A percentile compares a stretch with the other conserved stretches of the same genome.
Conservation (phyloP, 2,797 vertebrate species). For the Toxotes lorentzi region DNA sequence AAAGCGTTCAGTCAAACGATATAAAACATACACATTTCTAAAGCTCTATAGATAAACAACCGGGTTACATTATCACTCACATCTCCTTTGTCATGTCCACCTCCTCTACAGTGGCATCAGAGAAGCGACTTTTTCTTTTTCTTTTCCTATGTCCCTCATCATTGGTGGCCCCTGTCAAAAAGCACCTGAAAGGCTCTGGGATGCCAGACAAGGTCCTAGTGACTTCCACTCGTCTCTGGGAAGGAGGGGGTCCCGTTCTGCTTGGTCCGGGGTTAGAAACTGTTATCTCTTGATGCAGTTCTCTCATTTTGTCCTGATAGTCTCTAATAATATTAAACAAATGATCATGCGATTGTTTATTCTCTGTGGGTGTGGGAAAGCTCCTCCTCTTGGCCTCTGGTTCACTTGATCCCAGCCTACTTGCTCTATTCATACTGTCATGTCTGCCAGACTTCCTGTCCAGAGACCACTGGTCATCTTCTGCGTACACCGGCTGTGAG, state of each 20-base stretch:
- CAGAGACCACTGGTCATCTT: slow-evolving; percentile 35
- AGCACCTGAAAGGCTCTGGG: slow-evolving; percentile 79
- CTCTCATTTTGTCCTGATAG: slow-evolving; percentile 52
- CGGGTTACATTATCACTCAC: slow-evolving; percentile 64
- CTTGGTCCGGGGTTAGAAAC: slow-evolving; percentile 10
- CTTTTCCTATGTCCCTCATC: slow-evolving; percentile 56
- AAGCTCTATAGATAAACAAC: not conserved
- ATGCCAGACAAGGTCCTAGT: slow-evolving; percentile 62
- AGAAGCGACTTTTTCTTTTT: slow-evolving; percentile 83
- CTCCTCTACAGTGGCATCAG: slow-evolving; percentile 80
- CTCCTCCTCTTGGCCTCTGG: slow-evolving; percentile 47
- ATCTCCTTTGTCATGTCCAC: slow-evolving; percentile 64
- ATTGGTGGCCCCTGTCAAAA: slow-evolving; percentile 54
- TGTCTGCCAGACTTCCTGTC: slow-evolving; percentile 53
- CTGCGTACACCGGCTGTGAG: not conserved
- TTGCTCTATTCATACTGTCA: slow-evolving; percentile 24
- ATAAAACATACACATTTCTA: not conserved
- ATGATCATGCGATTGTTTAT: slow-evolving; percentile 1
- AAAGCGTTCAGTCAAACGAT: not conserved
- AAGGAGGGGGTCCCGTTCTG: slow-evolving; percentile 20
- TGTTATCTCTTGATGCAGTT: not conserved
- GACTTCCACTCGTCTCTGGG: slow-evolving; percentile 45
- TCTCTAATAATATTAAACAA: slow-evolving; percentile 57
- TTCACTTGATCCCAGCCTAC: slow-evolving; percentile 39
- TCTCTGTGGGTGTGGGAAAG: slow-evolving; percentile 26